Percentiles rank a stretch among this genome's conserved stretches.
phyloP scores from a whole-genome alignment of 2,797 vertebrate species.

The Chanos chanos region DNA sequence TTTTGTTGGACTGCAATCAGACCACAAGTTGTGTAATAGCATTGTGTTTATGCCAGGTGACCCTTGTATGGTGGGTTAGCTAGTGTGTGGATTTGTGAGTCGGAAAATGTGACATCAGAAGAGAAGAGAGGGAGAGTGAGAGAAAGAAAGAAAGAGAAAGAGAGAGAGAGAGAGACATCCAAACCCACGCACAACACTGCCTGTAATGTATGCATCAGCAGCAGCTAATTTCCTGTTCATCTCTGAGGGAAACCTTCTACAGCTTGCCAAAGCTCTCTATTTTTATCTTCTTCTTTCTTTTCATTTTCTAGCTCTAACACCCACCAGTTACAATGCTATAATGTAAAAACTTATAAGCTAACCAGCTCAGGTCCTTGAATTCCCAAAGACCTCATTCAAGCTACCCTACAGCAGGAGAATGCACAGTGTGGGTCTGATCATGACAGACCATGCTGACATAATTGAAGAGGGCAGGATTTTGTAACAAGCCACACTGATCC shows the following conservation, averaged over 20 bases:
- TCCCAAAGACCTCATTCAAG: constrained; percentile 7
- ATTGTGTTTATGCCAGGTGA: constrained; percentile 47
- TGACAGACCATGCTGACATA: constrained; percentile 2
- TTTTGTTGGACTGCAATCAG: constrained; percentile 42
- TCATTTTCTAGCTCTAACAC: constrained; percentile 57
- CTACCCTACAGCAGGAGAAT: not conserved
- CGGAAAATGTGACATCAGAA: constrained; percentile 7
- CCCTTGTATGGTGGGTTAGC: constrained; percentile 60
- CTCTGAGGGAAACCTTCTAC: constrained; percentile 66
- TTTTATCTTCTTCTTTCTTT: constrained; percentile 68
- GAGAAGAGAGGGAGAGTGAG: constrained; percentile 35
- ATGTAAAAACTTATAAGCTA: constrained; percentile 41
- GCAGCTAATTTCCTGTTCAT: constrained; percentile 68
- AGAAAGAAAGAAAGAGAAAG: not conserved
- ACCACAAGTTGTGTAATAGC: constrained; percentile 49
- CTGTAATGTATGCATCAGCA: constrained; percentile 67
- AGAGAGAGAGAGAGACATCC: constrained; percentile 4
- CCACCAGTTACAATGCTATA: constrained; percentile 55
- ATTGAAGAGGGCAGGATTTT: not conserved
- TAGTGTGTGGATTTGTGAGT: constrained; percentile 43
- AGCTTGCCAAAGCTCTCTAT: constrained; percentile 65
- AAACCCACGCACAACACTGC: constrained; percentile 18
- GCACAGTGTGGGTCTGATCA: not conserved
- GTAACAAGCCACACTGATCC: not conserved
- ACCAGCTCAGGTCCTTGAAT: constrained; percentile 6